A percentile compares a stretch with the other conserved stretches of the same genome.
Conservation (phyloP, 1,140 invertebrate genomes). For the Tetranychus urticae region DNA sequence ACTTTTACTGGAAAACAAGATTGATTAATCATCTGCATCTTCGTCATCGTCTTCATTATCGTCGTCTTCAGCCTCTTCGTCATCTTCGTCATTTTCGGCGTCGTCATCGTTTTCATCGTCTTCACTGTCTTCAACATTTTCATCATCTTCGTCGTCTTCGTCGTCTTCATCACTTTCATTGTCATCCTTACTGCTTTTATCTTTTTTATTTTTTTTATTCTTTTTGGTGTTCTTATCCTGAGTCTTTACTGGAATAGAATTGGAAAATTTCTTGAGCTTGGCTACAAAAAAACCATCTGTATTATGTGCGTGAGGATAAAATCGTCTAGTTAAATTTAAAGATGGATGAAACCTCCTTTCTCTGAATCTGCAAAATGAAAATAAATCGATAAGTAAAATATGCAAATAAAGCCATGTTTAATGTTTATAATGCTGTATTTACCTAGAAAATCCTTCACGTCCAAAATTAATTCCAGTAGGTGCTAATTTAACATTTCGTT, state of each 20-base stretch:
- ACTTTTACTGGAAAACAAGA: background rate
- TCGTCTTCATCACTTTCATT: background rate
- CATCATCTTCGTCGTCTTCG: constrained; percentile 1
- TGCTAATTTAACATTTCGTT: constrained; percentile 72
- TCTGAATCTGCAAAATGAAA: constrained; percentile 28
- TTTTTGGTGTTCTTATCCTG: background rate
- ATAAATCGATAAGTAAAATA: background rate
- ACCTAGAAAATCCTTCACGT: constrained; percentile 74
- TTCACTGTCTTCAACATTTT: background rate
- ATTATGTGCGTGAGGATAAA: constrained; percentile 94
- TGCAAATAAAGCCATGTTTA: background rate
- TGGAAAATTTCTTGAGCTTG: constrained; percentile 88
- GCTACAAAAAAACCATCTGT: constrained; percentile 99
- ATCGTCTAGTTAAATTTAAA: constrained; percentile 62
- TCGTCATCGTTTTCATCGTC: background rate
- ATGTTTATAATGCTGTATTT: constrained; percentile 5
- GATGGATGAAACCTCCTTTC: constrained; percentile 56
- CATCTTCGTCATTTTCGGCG: background rate
- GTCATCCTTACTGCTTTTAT: background rate
- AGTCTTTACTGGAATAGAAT: constrained; percentile 32
- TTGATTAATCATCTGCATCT: background rate
- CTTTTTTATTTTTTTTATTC: background rate
- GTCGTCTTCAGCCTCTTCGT: background rate
- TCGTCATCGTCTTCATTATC: background rate
- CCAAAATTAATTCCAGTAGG: constrained; percentile 86